A percentile compares a stretch with the other conserved stretches of the same genome.
phyloP scores from a whole-genome alignment of 2,797 vertebrate species.

The Australoheros facetus region DNA sequence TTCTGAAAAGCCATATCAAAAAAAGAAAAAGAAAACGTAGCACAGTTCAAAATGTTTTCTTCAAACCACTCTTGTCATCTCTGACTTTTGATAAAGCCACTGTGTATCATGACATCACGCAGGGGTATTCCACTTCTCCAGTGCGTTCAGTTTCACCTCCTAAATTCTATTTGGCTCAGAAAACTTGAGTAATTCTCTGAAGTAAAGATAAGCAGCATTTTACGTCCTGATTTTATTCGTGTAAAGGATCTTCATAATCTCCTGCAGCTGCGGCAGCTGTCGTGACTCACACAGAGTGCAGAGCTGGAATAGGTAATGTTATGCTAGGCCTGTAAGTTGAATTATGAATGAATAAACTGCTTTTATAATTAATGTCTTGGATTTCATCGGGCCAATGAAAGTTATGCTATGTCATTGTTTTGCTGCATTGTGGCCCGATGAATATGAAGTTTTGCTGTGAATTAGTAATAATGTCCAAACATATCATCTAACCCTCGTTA shows the following conservation, averaged over 20 bases:
- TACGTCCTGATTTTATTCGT: background rate
- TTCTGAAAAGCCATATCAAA: no score
- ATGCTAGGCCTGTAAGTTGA: conserved; percentile 26
- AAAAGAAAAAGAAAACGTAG: background rate
- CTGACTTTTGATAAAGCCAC: background rate
- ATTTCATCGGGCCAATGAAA: conserved; percentile 20
- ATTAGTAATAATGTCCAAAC: background rate
- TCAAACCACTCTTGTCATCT: background rate
- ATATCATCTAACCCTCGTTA: background rate
- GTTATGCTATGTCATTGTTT: background rate
- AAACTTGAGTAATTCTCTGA: background rate
- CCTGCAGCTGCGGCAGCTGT: background rate
- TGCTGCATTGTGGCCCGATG: background rate
- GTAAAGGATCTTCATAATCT: background rate
- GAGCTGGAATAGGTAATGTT: conserved; percentile 28
- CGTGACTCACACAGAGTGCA: conserved; percentile 33
- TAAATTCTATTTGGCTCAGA: background rate
- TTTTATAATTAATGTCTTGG: conserved; percentile 60
- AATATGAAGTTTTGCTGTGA: background rate
- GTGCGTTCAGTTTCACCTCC: background rate
- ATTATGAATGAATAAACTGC: conserved; percentile 57
- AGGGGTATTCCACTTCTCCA: background rate
- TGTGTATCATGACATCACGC: background rate
- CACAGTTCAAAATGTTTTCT: background rate
- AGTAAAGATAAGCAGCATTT: background rate